These are phyloP conservation scores for Monopterus albus DNA, from an alignment of 2,113 vertebrate genomes.

Conservation along the genomic window DNA sequence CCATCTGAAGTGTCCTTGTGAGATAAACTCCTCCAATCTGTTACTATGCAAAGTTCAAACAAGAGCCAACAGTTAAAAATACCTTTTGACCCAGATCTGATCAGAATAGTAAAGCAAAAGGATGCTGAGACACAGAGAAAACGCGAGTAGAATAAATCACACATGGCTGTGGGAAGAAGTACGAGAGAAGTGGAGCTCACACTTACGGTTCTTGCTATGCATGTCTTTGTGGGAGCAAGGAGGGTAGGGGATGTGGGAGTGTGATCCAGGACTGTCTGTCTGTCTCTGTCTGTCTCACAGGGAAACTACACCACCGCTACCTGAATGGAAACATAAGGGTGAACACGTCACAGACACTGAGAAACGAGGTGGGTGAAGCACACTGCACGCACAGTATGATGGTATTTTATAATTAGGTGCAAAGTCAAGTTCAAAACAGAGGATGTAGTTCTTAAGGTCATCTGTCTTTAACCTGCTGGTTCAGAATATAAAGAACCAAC, in stretches of 20 bases:
- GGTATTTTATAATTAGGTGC: no score
- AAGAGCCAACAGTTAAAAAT: slow-evolving; percentile 43
- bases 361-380: slow-evolving; percentile 17
- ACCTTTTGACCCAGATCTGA: slow-evolving; percentile 56
- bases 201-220: slow-evolving; percentile 86
- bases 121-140: slow-evolving; percentile 32
- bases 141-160: slow-evolving; percentile 35
- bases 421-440: not conserved
- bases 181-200: slow-evolving; percentile 46
- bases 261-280: slow-evolving; percentile 72
- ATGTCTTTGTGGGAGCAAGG: slow-evolving; percentile 77
- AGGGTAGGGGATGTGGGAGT: slow-evolving; percentile 58
- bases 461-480: not conserved
- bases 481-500: not conserved
- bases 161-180: slow-evolving; percentile 13
- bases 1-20: slow-evolving; percentile 39
- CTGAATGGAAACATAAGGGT: slow-evolving; percentile 73
- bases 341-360: slow-evolving; percentile 41
- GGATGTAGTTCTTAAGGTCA: not conserved
- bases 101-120: slow-evolving; percentile 23
- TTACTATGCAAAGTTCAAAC: slow-evolving; percentile 20
- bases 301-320: slow-evolving; percentile 79
- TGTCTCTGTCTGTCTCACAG: slow-evolving; percentile 78
- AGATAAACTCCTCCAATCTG: slow-evolving; percentile 28
- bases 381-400: not conserved